These are phyloP conservation scores for Oscheius sp. DNA, from an alignment of 2,888 invertebrate species.

Conservation along the genomic window DNA sequence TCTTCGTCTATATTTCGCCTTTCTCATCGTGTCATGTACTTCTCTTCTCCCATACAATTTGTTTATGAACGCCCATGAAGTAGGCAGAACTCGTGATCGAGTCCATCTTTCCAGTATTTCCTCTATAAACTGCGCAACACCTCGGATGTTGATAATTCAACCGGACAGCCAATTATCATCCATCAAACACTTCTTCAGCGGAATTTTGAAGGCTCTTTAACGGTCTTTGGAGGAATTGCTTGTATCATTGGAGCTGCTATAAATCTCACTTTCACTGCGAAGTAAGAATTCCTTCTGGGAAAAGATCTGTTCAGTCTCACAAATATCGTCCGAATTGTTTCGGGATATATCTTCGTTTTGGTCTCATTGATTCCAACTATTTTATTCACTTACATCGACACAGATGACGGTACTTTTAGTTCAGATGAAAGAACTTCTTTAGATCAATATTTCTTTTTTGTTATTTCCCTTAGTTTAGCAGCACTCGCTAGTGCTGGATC, in stretches of 20 bases:
- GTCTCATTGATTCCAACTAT: constrained; percentile 50
- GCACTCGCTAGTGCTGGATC: constrained; percentile 50
- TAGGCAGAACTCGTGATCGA: constrained; percentile 18
- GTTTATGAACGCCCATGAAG: constrained; percentile 60
- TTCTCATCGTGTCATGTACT: constrained; percentile 52
- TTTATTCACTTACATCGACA: constrained; percentile 45
- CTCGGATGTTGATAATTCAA: constrained; percentile 32
- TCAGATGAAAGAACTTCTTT: not conserved
- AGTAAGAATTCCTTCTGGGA: constrained; percentile 16
- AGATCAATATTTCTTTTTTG: constrained; percentile 50
- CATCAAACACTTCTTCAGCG: constrained; percentile 33
- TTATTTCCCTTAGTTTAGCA: constrained; percentile 42
- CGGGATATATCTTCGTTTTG: constrained; percentile 53
- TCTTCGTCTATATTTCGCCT: constrained; percentile 37
- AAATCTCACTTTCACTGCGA: constrained; percentile 46
- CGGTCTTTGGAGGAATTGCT: constrained; percentile 46
- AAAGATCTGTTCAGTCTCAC: constrained; percentile 35
- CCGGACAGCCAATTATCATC: constrained; percentile 28
- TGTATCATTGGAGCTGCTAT: constrained; percentile 49
- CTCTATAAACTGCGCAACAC: constrained; percentile 55
- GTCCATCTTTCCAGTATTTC: constrained; percentile 48
- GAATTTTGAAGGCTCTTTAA: constrained; percentile 49
- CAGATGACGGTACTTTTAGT: constrained; percentile 37
- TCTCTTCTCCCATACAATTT: constrained; percentile 55
- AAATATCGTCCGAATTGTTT: constrained; percentile 46